Percentiles rank a stretch among this genome's conserved stretches.
phyloP scores from a whole-genome alignment of 2,888 invertebrate genomes.

The Troglohyphantes excavatus region DNA sequence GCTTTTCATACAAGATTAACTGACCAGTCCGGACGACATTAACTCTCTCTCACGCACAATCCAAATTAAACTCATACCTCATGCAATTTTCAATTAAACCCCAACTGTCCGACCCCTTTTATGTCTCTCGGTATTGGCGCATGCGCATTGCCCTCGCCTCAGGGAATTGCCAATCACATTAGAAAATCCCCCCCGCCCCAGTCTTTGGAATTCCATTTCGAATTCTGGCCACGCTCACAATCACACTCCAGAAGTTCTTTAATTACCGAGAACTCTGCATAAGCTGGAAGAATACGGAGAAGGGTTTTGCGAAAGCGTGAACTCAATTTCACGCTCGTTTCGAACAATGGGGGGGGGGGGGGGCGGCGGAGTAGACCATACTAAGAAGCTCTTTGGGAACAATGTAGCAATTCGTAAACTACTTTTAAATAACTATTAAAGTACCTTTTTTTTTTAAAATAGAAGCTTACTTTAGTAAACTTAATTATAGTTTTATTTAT shows the following conservation, averaged over 20 bases:
- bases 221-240: not conserved
- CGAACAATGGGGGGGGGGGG: too few species aligned
- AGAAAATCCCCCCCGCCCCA: not conserved
- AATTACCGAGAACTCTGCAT: not conserved
- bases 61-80: not conserved
- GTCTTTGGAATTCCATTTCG: not conserved
- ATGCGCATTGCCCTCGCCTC: not conserved
- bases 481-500: too few species aligned
- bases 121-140: not conserved
- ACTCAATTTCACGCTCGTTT: not conserved
- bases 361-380: too few species aligned
- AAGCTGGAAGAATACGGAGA: not conserved
- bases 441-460: too few species aligned
- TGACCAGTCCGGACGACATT: not conserved
- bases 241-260: constrained; percentile 1
- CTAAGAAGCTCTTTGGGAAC: too few species aligned
- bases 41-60: not conserved
- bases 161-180: not conserved
- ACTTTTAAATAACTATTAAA: too few species aligned
- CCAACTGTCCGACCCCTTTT: not conserved
- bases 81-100: constrained; percentile 4
- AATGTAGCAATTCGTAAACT: not conserved
- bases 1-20: not conserved
- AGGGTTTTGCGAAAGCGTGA: not conserved
- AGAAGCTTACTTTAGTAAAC: too few species aligned